Base-by-base conservation (phyloP, 64 coral and sea anemone species). In the Pocillopora damicornis region DNA sequence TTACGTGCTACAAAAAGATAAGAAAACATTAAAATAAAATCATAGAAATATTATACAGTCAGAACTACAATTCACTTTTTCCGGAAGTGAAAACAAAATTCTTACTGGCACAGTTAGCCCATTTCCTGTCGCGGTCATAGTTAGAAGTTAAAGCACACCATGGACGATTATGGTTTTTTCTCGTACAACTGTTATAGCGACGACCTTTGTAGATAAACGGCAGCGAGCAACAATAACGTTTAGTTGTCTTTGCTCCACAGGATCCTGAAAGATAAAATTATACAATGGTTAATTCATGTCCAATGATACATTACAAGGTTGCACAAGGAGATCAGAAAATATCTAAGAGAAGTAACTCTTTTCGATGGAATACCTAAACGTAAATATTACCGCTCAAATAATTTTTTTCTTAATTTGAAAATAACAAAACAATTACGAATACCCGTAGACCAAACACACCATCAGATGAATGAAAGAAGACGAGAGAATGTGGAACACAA, bases 121-220 rank as follows among this genome's bases (percentile, higher is more conserved):
- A 81, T 17, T 65, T 63, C 20, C 42, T 87, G 76, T 94, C 76
- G 10, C 83, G 20, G 18, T 94, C 92, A 58, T 87, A 94, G 92
- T 80, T 94, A 4, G 87, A 63, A 26, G 92, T 94, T 9, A 77
- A 56, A 72, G 92, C 80, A 63, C 92, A 94, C 92, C 92, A 94
- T 78, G 75, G 75, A 15, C 61, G 60, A 60, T 77, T 79, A 45
- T 64, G 74, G 9, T 80, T 23, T 13, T 61, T 79, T 34, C 9
- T 71, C 3, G 87, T 86, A 75, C 92, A 93, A 61, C 79, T 68
- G 38, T 76, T 63, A 58, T 93, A 93, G 26, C n/a, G 38, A 36
- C 74, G 75, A 2, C 87, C 87, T n/a, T 74, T 76, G 80, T 93
- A 93, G 18, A 86, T 86, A 23, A 93, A 93, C 22, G 92, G 87